Evolutionary conservation across 2,113 vertebrate species (phyloP).

Genomic region (Lepidothrix coronata): DNA sequence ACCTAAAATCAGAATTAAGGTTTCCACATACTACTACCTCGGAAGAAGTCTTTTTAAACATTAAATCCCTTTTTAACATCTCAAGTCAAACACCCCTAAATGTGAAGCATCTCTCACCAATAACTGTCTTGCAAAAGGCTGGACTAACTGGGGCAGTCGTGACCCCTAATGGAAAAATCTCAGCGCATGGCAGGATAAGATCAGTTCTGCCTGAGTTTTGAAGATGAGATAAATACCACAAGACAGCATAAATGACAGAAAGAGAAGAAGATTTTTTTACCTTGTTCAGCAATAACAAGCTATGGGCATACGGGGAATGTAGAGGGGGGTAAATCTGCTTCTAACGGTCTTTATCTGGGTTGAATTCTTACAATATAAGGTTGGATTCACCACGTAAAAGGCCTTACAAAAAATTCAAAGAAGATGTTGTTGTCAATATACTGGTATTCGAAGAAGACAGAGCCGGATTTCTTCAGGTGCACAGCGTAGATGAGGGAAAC

Average conservation of each 20-base stretch:
- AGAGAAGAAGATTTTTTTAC: neutral
- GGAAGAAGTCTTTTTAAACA: neutral
- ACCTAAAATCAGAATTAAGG: neutral
- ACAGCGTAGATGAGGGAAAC: conserved; percentile 96
- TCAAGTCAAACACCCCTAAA: neutral
- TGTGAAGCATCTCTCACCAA: neutral
- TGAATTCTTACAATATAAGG: neutral
- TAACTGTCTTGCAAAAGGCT: neutral
- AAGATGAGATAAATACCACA: neutral
- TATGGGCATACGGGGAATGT: neutral
- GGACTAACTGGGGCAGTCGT: neutral
- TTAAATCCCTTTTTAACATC: neutral
- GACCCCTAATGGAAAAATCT: neutral
- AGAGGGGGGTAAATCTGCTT: neutral
- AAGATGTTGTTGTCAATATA: conserved; percentile 95
- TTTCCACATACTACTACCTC: neutral
- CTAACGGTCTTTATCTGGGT: neutral
- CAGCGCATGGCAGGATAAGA: neutral
- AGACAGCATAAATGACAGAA: neutral
- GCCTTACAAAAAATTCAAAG: conserved; percentile 97
- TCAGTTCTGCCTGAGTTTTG: neutral
- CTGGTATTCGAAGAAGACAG: conserved; percentile 93
- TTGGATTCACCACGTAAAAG: conserved; percentile 12
- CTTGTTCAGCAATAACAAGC: neutral
- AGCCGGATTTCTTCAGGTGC: conserved; percentile 93